Evolutionary conservation across 2,113 vertebrate species (phyloP), one percentile per base, ranked within the genome.

Genomic region (Jacana jacana): DNA sequence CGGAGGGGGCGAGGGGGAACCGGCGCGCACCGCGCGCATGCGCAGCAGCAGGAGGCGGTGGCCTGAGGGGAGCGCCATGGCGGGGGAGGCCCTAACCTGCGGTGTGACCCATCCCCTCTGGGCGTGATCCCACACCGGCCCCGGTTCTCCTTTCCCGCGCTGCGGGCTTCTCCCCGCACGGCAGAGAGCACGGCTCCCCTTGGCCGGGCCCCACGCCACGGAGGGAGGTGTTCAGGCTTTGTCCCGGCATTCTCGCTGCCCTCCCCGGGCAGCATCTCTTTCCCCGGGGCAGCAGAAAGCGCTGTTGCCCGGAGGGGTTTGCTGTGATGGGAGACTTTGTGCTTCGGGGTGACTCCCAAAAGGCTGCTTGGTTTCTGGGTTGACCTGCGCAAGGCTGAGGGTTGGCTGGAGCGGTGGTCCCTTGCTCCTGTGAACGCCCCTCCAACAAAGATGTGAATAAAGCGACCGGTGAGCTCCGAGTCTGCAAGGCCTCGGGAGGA

Each of bases 361-460:
- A 9, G 8, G 52, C 17, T 18, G 46, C 25, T 35, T 3, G 23
- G 65, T 7, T 25, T 4, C 17, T 1, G 4, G 8, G 46, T 48
- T 31, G 25, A 2, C 2, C 16, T 1, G 0, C 1, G 22, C 23
- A 6, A 17, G 25, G 64, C 23, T 2, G 1, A 6, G 49, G 7
- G 44, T 1, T 19, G 48, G 31, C 20, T 17, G 44, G 19, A 12
- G 39, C 3, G 4, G 3, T 7, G 7, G 4, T 13, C 28, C 30
- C 20, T 27, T 13, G 39, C 54, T 27, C 39, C 35, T 7, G 19
- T 2, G 30, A 42, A 11, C 13, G 2, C 8, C 30, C 7, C 39
- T 30, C 25, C 1, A 2, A 2, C 46, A 44, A 33, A 31, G 17
- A 39, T 13, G 23, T 27, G 11, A 39, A 8, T 7, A 10, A 42